Evolutionary conservation across 2,113 vertebrate genomes (phyloP).

Genomic region (Silurus meridionalis): DNA sequence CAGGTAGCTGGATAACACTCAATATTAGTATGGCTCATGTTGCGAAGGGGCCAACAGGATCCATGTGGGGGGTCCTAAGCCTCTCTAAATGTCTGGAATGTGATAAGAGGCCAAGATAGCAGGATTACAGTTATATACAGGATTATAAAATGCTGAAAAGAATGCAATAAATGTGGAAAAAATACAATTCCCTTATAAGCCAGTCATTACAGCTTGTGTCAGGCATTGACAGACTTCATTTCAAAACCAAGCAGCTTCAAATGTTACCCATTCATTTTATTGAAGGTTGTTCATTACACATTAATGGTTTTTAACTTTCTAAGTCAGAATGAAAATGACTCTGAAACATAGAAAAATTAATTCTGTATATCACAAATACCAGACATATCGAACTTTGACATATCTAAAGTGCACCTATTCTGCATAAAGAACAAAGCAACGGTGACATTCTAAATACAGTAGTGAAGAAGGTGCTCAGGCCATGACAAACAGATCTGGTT

Average conservation of each 20-base stretch:
- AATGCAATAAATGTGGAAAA: background rate
- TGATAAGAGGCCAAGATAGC: constrained; percentile 51
- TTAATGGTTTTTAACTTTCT: background rate
- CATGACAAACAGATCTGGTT: background rate
- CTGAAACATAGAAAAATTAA: background rate
- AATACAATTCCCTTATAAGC: background rate
- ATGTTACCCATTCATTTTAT: background rate
- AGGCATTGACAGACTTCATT: background rate
- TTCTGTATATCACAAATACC: background rate
- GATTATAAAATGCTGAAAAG: background rate
- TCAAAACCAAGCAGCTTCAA: background rate
- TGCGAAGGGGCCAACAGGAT: background rate
- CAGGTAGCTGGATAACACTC: constrained; percentile 1
- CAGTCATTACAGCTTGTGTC: background rate
- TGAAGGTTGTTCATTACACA: background rate
- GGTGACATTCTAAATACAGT: background rate
- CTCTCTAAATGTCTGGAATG: constrained; percentile 55
- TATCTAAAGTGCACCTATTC: background rate
- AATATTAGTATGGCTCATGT: background rate
- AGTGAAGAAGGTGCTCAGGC: background rate
- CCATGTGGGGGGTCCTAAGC: constrained; percentile 25
- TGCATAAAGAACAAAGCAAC: background rate
- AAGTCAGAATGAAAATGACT: background rate
- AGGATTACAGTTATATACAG: constrained; percentile 54
- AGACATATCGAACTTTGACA: no score